A percentile compares a stretch with the other conserved stretches of the same genome.
Conservation (phyloP, 2,888 invertebrate species). For the Sarcophaga subvicina region DNA sequence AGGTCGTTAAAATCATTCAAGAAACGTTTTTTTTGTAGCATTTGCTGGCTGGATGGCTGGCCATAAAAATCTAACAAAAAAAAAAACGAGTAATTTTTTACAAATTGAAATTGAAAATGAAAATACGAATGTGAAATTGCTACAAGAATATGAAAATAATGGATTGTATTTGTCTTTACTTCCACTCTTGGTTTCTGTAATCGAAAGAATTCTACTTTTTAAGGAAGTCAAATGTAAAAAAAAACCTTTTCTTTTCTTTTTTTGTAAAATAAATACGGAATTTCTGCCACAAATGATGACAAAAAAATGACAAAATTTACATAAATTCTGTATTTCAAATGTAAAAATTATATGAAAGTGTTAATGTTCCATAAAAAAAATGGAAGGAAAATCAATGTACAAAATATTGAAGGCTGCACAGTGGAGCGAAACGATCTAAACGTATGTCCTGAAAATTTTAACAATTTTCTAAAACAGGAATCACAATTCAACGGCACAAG, state of each 20-base stretch:
- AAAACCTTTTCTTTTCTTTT: constrained; percentile 6
- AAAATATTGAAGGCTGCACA: constrained; percentile 24
- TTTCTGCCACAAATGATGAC: constrained; percentile 31
- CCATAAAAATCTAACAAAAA: constrained; percentile 59
- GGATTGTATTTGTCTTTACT: not conserved
- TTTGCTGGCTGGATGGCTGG: constrained; percentile 32
- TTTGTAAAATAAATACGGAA: constrained; percentile 54
- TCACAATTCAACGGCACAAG: too few relatives aligned
- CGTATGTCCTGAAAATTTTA: not conserved
- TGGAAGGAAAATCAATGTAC: not conserved
- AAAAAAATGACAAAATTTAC: constrained; percentile 30
- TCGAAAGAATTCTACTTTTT: not conserved
- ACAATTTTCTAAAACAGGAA: too few relatives aligned
- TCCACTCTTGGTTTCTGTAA: not conserved
- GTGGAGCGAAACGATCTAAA: not conserved
- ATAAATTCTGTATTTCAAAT: constrained; percentile 66
- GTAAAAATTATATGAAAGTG: constrained; percentile 62
- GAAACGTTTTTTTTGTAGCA: constrained; percentile 33
- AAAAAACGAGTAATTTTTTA: constrained; percentile 60
- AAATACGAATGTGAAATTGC: constrained; percentile 68
- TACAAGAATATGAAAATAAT: constrained; percentile 69
- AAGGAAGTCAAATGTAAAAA: constrained; percentile 5
- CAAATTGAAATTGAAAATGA: constrained; percentile 58
- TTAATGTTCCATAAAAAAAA: constrained; percentile 54
- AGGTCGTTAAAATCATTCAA: constrained; percentile 68